Evolutionary conservation across 2,113 vertebrate species (phyloP), one percentile per base, ranked within the genome.

Genomic region (Eclectus roratus): DNA sequence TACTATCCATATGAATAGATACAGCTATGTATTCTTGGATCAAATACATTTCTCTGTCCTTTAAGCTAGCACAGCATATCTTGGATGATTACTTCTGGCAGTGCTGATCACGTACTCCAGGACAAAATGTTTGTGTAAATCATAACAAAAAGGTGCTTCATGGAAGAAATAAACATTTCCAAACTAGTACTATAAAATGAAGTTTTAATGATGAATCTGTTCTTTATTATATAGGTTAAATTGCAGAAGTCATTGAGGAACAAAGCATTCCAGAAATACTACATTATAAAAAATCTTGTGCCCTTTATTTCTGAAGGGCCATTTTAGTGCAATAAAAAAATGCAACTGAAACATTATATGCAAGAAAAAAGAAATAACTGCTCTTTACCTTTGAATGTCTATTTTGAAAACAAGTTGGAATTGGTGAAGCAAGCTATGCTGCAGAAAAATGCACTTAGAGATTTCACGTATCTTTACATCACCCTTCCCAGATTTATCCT

Each of bases 191-290:
- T 90, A 80, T 97, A 97, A 98, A 97, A 91, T 95, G 88, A 96
- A 91, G 94, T 94, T 93, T 91, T 96, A 90, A 91, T 76, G 97
- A 98, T 97, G 86, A 96, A 89, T 90, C 88, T 94, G 20, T 13
- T 80, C 95, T 97, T 97, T 95, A 93, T 96, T 97, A 84, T 66
- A 56, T 93, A 94, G 92, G 84, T 96, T 94, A 98, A 98, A 98
- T 98, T 96, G 90, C 76, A 94, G 92, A 90, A 97, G 96, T 98
- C 93, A 64, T 24, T 72, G 92, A 79, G 24, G 52, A 88, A 97
- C 94, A 98, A 96, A 94, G 63, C 49, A 3, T 80, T 80, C 60
- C 78, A 80, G 94, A 92, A 97, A 95, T 93, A 89, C 92, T 89
- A 81, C 79, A 69, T 94, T 95, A 47, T 6, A 94, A 92, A 95